Evolutionary conservation across 2,113 vertebrate genomes (phyloP).

Genomic region (Hyperopisus bebe): DNA sequence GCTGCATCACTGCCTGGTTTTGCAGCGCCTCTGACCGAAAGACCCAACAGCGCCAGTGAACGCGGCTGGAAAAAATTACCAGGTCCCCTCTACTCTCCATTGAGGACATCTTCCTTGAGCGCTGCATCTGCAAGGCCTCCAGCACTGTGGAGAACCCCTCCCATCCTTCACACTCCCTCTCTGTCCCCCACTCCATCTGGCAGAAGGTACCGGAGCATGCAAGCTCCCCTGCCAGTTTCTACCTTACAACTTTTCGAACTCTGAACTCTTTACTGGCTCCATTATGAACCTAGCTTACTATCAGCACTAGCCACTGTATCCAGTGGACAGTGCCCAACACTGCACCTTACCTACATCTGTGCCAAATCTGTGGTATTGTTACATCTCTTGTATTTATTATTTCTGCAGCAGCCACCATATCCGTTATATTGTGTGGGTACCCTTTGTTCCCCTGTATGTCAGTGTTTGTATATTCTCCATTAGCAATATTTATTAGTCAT

Average conservation of each 20-base stretch:
- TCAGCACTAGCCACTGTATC: background rate
- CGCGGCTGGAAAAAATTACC: background rate
- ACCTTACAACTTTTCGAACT: too few species aligned
- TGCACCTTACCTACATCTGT: background rate
- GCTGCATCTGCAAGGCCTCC: background rate
- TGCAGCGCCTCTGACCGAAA: background rate
- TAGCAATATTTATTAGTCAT: background rate
- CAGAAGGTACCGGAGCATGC: background rate
- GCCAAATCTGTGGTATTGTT: background rate
- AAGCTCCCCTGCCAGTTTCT: background rate
- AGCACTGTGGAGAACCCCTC: background rate
- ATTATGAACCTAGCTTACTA: background rate
- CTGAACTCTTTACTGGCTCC: background rate
- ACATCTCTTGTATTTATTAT: background rate
- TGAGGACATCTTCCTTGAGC: background rate
- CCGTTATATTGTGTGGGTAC: background rate
- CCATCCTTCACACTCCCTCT: background rate
- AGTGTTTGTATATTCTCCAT: background rate
- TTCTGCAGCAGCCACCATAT: background rate
- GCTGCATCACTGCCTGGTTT: background rate
- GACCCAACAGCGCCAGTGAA: background rate
- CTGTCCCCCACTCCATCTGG: background rate
- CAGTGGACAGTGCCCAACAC: background rate
- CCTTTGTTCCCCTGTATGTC: background rate
- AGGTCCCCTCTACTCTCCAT: background rate